Evolutionary conservation across 1,140 invertebrate species (phyloP).

Genomic region (Lethrus apterus): DNA sequence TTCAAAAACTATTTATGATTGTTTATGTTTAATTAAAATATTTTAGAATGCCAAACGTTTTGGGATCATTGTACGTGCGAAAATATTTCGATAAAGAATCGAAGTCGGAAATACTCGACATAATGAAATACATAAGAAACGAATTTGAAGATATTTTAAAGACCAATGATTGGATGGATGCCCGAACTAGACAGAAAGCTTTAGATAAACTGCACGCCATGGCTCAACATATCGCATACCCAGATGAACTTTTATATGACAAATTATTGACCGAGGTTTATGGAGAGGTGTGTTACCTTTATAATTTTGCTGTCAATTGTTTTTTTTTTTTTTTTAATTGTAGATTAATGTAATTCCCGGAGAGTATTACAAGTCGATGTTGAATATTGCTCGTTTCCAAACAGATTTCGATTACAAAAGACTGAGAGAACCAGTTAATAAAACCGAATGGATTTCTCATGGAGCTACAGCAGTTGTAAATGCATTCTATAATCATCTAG

Average conservation of each 20-base stretch:
- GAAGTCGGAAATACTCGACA: conserved; percentile 49
- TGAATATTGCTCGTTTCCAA: conserved; percentile 53
- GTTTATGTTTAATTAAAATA: background rate
- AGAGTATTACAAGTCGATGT: conserved; percentile 50
- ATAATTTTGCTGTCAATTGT: background rate
- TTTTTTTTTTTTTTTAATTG: conserved; percentile 25
- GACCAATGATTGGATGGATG: conserved; percentile 54
- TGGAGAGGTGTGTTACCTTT: conserved; percentile 20
- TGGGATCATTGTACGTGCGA: conserved; percentile 50
- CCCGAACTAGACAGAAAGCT: conserved; percentile 50
- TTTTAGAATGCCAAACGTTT: conserved; percentile 29
- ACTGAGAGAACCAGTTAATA: conserved; percentile 54
- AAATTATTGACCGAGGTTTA: conserved; percentile 47
- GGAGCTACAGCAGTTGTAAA: conserved; percentile 55
- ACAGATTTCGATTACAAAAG: conserved; percentile 51
- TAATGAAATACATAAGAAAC: conserved; percentile 56
- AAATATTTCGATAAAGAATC: conserved; percentile 49
- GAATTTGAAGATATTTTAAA: conserved; percentile 46
- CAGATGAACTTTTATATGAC: conserved; percentile 51
- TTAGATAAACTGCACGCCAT: conserved; percentile 50
- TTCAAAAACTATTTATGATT: too few relatives aligned
- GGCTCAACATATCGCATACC: conserved; percentile 49
- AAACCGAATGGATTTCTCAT: conserved; percentile 59
- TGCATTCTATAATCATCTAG: conserved; percentile 56
- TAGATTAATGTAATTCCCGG: conserved; percentile 49